Evolutionary conservation across 2,888 invertebrate species (phyloP).

Genomic region (Cerastis rubricosa): DNA sequence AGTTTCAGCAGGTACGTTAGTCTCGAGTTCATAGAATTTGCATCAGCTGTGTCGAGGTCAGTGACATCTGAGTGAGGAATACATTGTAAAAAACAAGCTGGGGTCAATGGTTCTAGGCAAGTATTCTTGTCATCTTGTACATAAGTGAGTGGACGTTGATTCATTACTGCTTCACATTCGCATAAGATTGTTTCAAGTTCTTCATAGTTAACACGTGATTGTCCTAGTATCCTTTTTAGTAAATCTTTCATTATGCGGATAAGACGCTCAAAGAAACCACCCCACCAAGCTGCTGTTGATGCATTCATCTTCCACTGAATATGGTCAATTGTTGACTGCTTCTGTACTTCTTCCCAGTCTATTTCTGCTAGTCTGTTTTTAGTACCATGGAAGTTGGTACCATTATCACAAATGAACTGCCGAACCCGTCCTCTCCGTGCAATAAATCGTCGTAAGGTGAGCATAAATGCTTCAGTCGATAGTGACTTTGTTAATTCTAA

Average conservation of each 20-base stretch:
- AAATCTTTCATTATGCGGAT: conserved; percentile 30
- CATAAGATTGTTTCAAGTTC: neutral
- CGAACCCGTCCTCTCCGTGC: conserved; percentile 1
- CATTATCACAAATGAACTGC: conserved; percentile 9
- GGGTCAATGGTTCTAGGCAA: conserved; percentile 1
- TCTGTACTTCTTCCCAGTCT: conserved; percentile 32
- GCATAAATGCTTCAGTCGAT: conserved; percentile 13
- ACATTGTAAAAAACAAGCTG: neutral
- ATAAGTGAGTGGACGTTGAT: conserved; percentile 21
- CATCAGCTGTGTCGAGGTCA: conserved; percentile 6
- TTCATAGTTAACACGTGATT: conserved; percentile 3
- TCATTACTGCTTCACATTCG: conserved; percentile 22
- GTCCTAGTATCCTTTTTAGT: conserved; percentile 1
- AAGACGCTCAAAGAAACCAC: conserved; percentile 42
- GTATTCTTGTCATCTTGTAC: conserved; percentile 11
- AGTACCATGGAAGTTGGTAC: conserved; percentile 1
- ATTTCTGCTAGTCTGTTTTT: conserved; percentile 11
- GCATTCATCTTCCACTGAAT: conserved; percentile 39
- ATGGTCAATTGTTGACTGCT: conserved; percentile 6
- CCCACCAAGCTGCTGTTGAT: conserved; percentile 48
- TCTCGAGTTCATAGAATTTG: neutral
- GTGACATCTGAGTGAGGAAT: conserved; percentile 3
- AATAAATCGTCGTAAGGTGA: conserved; percentile 4
- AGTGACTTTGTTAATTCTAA: conserved; percentile 1
- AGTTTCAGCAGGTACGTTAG: neutral